These are phyloP conservation scores for Cavia aperea DNA, from an alignment of 2,113 vertebrate species.

Conservation along the genomic window DNA sequence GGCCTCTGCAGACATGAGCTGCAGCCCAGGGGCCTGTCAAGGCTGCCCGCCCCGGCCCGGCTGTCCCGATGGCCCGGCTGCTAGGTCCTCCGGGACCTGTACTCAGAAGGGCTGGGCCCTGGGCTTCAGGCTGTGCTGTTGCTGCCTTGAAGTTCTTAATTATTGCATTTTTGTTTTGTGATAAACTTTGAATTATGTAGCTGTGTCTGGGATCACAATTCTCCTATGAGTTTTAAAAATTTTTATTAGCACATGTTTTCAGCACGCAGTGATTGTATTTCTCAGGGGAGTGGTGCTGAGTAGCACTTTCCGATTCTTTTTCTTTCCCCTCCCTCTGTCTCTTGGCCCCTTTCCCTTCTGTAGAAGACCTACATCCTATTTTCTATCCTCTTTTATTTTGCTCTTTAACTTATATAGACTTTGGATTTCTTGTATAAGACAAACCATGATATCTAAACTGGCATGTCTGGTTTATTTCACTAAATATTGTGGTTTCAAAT, in stretches of 20 bases:
- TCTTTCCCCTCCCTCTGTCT: not conserved
- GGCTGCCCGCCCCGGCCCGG: fast-evolving
- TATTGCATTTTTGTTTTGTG: not conserved
- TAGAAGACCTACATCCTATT: not conserved
- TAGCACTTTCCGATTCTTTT: not conserved
- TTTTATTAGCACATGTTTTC: not conserved
- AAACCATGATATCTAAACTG: not conserved
- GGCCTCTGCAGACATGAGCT: fast-evolving
- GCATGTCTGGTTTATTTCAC: not conserved
- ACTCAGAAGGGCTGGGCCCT: not conserved
- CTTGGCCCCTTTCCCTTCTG: not conserved
- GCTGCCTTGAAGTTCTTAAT: not conserved
- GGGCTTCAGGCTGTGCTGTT: not conserved
- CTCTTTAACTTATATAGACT: not conserved
- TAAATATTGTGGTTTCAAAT: not conserved
- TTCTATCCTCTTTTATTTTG: not conserved
- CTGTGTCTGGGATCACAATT: not conserved
- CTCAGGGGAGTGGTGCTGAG: not conserved
- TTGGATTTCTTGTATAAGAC: not conserved
- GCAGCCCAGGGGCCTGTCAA: fast-evolving
- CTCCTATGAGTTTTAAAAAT: not conserved
- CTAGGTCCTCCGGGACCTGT: not conserved
- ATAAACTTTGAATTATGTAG: too few relatives aligned
- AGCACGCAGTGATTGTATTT: not conserved
- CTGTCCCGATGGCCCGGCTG: fast-evolving